These are phyloP conservation scores for Nomia melanderi DNA, from an alignment of 1,140 invertebrate genomes.

Conservation along the genomic window DNA sequence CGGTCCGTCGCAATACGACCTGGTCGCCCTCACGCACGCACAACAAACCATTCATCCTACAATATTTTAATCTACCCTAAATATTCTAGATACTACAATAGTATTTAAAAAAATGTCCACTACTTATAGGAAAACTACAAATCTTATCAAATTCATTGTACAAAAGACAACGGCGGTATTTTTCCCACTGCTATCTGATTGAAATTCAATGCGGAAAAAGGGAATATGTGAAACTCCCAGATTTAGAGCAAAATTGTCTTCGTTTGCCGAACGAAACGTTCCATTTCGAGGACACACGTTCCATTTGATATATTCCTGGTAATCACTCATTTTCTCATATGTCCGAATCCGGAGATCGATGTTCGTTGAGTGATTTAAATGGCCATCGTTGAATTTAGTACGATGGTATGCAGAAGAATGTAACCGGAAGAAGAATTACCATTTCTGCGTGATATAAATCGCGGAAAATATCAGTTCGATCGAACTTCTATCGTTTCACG, in stretches of 20 bases:
- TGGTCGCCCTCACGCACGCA: no score
- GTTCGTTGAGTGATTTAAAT: constrained; percentile 18
- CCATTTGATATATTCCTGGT: constrained; percentile 33
- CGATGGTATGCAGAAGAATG: background rate
- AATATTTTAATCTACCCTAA: no score
- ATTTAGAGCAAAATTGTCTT: constrained; percentile 27
- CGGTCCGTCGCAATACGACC: no score
- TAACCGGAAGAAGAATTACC: constrained; percentile 24
- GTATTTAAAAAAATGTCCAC: no score
- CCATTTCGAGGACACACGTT: constrained; percentile 8
- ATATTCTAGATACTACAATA: no score
- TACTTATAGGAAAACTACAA: no score
- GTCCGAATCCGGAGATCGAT: background rate
- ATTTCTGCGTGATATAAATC: constrained; percentile 19
- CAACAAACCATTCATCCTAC: no score
- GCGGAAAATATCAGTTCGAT: background rate
- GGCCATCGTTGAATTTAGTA: background rate
- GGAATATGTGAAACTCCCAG: background rate
- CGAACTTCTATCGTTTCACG: background rate
- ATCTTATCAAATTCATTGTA: no score
- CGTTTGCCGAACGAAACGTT: constrained; percentile 38
- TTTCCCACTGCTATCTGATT: background rate
- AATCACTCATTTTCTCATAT: constrained; percentile 26
- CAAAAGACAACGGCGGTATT: no score
- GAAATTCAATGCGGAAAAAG: background rate